A percentile compares a stretch with the other conserved stretches of the same genome.
Evolutionary conservation across 2,888 invertebrate genomes (phyloP).

Genomic region (Prenolepis imparis): DNA sequence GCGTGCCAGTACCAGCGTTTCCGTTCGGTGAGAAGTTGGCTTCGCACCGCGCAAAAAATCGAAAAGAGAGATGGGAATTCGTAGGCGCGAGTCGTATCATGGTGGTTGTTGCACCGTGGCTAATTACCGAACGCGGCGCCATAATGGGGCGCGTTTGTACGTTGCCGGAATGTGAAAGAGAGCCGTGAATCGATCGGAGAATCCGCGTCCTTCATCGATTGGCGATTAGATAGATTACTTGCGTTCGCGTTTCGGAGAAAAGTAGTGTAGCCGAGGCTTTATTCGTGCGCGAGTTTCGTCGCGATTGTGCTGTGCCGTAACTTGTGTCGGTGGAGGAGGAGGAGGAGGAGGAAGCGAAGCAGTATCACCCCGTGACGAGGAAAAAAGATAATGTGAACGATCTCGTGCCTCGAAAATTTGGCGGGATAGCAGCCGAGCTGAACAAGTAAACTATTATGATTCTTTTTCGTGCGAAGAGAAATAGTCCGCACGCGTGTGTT

Average conservation of each 20-base stretch:
- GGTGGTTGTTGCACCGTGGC: constrained; percentile 64
- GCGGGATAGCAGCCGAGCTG: constrained; percentile 64
- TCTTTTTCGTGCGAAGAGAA: constrained; percentile 56
- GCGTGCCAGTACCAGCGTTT: constrained; percentile 30
- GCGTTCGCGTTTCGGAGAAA: neutral
- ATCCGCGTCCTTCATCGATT: constrained; percentile 26
- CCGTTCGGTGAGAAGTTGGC: constrained; percentile 31
- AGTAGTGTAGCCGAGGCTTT: constrained; percentile 2
- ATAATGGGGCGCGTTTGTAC: constrained; percentile 70
- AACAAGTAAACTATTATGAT: constrained; percentile 66
- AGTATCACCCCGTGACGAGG: constrained; percentile 42
- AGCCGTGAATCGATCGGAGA: constrained; percentile 1
- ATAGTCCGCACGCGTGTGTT: constrained; percentile 28
- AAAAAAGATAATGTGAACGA: constrained; percentile 68
- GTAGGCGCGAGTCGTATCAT: constrained; percentile 63
- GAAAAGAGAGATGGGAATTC: constrained; percentile 57
- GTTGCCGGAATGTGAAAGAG: constrained; percentile 42
- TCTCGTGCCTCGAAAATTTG: constrained; percentile 53
- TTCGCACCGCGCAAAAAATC: constrained; percentile 15
- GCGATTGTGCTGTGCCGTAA: constrained; percentile 36
- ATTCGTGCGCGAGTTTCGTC: constrained; percentile 1
- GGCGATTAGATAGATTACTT: neutral
- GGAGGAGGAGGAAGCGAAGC: constrained; percentile 20
- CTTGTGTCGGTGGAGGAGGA: constrained; percentile 13
- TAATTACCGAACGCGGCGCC: constrained; percentile 69